A percentile compares a stretch with the other conserved stretches of the same genome.
Conservation (phyloP, 2,797 vertebrate genomes). For the Peromyscus nudipes region DNA sequence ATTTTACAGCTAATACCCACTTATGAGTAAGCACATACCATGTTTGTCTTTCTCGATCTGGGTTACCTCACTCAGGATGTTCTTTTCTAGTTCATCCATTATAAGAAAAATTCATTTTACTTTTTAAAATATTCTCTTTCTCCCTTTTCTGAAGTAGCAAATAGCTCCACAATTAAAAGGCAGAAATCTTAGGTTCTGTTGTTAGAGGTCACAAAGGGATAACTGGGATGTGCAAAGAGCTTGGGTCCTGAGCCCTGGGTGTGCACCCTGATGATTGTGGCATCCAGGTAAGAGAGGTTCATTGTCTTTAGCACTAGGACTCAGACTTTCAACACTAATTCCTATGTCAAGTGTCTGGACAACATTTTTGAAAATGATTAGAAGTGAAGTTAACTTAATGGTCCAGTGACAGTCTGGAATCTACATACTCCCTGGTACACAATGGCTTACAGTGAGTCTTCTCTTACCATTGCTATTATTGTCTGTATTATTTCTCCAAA, state of each 20-base stretch:
- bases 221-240: not conserved
- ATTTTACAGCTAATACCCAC: too few species aligned
- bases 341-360: not conserved
- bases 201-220: not conserved
- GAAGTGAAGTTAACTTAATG: not conserved
- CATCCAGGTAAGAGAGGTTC: not conserved
- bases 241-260: not conserved
- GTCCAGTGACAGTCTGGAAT: not conserved
- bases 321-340: not conserved
- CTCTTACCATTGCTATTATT: not conserved
- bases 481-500: too few species aligned
- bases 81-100: too few species aligned
- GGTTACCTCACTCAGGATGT: too few species aligned
- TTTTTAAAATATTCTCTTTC: too few species aligned
- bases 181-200: not conserved
- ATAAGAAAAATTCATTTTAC: too few species aligned
- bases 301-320: not conserved
- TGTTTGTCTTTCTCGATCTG: too few species aligned
- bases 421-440: not conserved
- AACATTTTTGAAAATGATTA: not conserved
- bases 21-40: too few species aligned
- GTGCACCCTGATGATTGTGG: not conserved
- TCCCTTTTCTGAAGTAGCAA: not conserved
- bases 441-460: not conserved
- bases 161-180: not conserved